These are phyloP conservation scores for Ctenochaetus hawaiiensis DNA, from an alignment of 2,797 vertebrate species.

Conservation along the genomic window DNA sequence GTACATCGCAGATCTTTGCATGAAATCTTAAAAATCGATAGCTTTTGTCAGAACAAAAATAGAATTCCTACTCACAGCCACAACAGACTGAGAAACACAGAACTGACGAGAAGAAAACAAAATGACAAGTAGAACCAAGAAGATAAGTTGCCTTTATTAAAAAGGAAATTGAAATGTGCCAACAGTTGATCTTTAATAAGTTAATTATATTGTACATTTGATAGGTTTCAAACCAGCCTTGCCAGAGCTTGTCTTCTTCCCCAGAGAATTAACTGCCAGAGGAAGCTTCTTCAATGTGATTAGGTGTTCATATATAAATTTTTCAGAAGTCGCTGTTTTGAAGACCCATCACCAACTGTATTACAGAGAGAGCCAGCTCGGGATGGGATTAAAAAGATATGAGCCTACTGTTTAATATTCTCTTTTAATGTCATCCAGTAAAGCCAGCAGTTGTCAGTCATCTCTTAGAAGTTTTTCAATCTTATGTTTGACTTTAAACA, in stretches of 20 bases:
- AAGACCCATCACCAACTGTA: constrained; percentile 39
- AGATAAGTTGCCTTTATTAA: constrained; percentile 46
- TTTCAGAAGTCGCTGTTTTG: constrained; percentile 52
- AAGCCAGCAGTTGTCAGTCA: constrained; percentile 36
- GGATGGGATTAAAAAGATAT: constrained; percentile 45
- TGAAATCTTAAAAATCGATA: neutral
- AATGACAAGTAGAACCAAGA: constrained; percentile 14
- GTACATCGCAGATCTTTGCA: neutral
- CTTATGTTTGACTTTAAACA: neutral
- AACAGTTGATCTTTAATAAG: constrained; percentile 47
- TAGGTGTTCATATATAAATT: constrained; percentile 50
- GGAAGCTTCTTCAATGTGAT: constrained; percentile 50
- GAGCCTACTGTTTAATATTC: constrained; percentile 50
- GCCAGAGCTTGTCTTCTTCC: constrained; percentile 17
- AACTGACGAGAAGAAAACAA: constrained; percentile 29
- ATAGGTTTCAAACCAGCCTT: constrained; percentile 42
- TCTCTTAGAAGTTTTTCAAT: constrained; percentile 8
- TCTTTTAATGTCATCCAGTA: constrained; percentile 31
- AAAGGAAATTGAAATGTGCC: constrained; percentile 46
- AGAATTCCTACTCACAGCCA: constrained; percentile 6
- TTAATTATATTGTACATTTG: constrained; percentile 47
- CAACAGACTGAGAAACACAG: neutral
- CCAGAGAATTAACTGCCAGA: constrained; percentile 52
- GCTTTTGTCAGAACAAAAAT: neutral
- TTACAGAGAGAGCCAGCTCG: constrained; percentile 22